These are phyloP conservation scores for Polyodon spathula DNA, from an alignment of 2,113 vertebrate species.

Conservation along the genomic window DNA sequence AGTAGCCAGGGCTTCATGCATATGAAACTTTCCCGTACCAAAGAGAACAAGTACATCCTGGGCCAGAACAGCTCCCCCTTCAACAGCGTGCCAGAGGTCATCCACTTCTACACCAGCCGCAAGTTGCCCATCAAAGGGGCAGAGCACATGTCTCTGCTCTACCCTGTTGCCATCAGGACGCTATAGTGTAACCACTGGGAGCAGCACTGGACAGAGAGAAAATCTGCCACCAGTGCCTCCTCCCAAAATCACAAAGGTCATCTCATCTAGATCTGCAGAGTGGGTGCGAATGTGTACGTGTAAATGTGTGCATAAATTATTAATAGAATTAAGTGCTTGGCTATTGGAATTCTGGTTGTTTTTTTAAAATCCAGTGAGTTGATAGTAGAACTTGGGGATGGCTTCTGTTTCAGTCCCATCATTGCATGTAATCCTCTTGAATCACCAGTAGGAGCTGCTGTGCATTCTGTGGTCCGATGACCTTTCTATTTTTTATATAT, in stretches of 20 bases:
- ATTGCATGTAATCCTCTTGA: too few species aligned
- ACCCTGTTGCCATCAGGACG: conserved; percentile 90
- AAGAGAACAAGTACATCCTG: conserved; percentile 91
- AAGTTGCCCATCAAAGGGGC: conserved; percentile 97
- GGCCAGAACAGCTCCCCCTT: conserved; percentile 95
- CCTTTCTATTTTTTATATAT: too few species aligned
- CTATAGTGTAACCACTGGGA: conserved; percentile 53
- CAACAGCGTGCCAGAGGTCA: conserved; percentile 89
- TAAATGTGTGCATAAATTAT: conserved; percentile 1
- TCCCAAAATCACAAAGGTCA: neutral
- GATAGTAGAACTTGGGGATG: too few species aligned
- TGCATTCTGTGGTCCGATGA: too few species aligned
- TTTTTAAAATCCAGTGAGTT: neutral
- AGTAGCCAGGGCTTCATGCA: conserved; percentile 99
- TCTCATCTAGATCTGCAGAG: neutral
- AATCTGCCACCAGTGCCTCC: neutral
- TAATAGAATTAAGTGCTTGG: neutral
- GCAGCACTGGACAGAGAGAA: neutral
- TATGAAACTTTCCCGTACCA: conserved; percentile 91
- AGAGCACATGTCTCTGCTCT: conserved; percentile 95
- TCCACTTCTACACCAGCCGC: conserved; percentile 92
- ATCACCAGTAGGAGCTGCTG: too few species aligned
- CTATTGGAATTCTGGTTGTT: neutral
- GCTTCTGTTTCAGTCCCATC: too few species aligned
- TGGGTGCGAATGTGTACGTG: neutral